phyloP scores from a whole-genome alignment of 2,888 invertebrate genomes.

The Tetragnatha montana region DNA sequence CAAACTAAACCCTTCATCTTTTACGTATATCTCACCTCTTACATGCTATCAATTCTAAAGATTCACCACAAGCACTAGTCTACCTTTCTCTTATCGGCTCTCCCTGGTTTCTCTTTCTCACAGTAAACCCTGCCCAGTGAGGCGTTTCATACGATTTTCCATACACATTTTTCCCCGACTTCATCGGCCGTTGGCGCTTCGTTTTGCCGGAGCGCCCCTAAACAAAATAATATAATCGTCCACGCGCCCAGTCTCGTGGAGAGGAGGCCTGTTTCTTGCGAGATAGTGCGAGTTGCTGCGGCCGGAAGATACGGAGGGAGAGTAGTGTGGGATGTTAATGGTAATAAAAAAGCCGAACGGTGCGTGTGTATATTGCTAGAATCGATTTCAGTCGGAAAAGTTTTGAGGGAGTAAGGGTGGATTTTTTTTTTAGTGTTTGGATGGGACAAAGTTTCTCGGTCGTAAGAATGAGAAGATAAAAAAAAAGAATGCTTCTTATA shows the following conservation, averaged over 20 bases:
- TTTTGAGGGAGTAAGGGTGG: background rate
- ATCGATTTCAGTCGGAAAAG: slow-evolving; percentile 33
- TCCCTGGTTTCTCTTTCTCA: background rate
- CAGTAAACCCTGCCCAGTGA: slow-evolving; percentile 9
- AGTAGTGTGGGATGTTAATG: background rate
- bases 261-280: slow-evolving; percentile 47
- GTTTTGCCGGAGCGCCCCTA: background rate
- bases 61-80: background rate
- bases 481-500: too few relatives aligned
- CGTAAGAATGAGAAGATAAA: too few relatives aligned
- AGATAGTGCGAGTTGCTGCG: slow-evolving; percentile 29
- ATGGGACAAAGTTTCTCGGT: too few relatives aligned
- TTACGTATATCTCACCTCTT: background rate
- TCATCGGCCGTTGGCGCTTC: background rate
- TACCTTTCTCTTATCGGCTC: background rate
- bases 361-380: slow-evolving; percentile 27
- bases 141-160: slow-evolving; percentile 15
- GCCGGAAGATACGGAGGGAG: slow-evolving; percentile 33
- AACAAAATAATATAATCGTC: slow-evolving; percentile 53
- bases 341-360: slow-evolving; percentile 18
- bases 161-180: slow-evolving; percentile 2
- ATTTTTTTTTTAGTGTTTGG: background rate
- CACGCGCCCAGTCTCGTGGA: slow-evolving; percentile 18
- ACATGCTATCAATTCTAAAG: background rate
- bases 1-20: background rate